phyloP scores from a whole-genome alignment of 1,140 invertebrate species.

The Pseudomyrmex gracilis region DNA sequence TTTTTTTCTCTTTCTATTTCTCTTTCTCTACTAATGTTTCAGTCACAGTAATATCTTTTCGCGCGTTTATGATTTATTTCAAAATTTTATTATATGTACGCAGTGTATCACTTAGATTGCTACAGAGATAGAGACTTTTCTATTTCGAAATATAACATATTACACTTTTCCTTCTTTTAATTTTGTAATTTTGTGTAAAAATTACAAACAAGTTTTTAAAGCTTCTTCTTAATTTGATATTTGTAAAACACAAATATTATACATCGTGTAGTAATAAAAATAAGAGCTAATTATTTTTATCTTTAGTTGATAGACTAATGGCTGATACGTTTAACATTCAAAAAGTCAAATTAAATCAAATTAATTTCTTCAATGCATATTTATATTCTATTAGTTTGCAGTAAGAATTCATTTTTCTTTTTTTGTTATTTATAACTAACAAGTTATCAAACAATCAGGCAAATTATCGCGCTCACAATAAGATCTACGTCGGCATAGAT shows the following conservation, averaged over 20 bases:
- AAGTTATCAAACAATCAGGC: background rate
- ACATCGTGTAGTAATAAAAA: conserved; percentile 1
- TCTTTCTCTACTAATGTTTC: background rate
- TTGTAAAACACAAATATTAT: conserved; percentile 17
- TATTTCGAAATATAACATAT: background rate
- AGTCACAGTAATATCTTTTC: conserved; percentile 13
- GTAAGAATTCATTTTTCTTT: conserved; percentile 5
- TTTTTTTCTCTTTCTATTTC: no score
- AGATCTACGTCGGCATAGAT: conserved; percentile 22
- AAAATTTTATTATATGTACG: conserved; percentile 17
- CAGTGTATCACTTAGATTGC: conserved; percentile 21
- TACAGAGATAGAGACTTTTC: background rate
- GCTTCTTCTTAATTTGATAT: conserved; percentile 32
- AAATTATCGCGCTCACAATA: conserved; percentile 20
- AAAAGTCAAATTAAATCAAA: background rate
- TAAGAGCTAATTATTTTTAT: background rate
- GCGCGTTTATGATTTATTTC: conserved; percentile 19
- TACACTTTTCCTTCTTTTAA: conserved; percentile 1
- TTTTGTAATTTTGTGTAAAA: conserved; percentile 5
- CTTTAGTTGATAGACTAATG: background rate
- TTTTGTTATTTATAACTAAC: background rate
- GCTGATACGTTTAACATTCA: background rate
- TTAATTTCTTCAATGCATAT: conserved; percentile 9
- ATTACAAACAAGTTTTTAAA: conserved; percentile 30
- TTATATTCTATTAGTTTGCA: conserved; percentile 7